These are phyloP conservation scores for Drosophila anomalata DNA, from an alignment of 2,888 invertebrate genomes.

Conservation along the genomic window DNA sequence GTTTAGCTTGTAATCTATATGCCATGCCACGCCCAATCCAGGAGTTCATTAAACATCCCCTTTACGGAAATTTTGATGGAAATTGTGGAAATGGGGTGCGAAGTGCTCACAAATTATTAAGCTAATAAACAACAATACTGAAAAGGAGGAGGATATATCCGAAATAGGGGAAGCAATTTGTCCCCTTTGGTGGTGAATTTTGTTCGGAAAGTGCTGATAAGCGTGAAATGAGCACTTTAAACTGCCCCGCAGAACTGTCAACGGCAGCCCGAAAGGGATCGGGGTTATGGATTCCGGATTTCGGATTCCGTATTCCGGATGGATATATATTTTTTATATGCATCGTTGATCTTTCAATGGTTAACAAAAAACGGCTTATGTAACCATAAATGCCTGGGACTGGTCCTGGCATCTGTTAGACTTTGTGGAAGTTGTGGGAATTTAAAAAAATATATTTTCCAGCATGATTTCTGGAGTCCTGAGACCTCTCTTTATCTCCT, in stretches of 20 bases:
- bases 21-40: constrained; percentile 69
- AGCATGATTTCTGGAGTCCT: constrained; percentile 12
- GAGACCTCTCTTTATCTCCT: constrained; percentile 22
- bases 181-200: constrained; percentile 39
- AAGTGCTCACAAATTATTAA: constrained; percentile 76
- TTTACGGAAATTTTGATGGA: constrained; percentile 24
- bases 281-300: constrained; percentile 17
- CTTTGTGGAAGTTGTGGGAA: constrained; percentile 32
- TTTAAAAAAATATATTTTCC: not conserved
- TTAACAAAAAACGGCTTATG: constrained; percentile 54
- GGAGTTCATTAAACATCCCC: constrained; percentile 54
- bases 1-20: constrained; percentile 72
- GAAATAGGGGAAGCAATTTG: constrained; percentile 55
- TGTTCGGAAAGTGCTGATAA: constrained; percentile 70
- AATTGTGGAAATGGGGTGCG: constrained; percentile 40
- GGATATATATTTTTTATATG: constrained; percentile 60
- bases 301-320: constrained; percentile 30
- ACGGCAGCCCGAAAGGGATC: constrained; percentile 54
- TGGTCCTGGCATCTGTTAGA: constrained; percentile 69
- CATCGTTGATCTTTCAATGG: constrained; percentile 67
- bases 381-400: constrained; percentile 67
- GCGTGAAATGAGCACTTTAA: constrained; percentile 74
- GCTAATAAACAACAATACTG: constrained; percentile 71
- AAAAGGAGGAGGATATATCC: constrained; percentile 41
- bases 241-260: constrained; percentile 65